Base-by-base conservation (phyloP, 2,888 invertebrate species). In the Malthinus seriepunctatus region DNA sequence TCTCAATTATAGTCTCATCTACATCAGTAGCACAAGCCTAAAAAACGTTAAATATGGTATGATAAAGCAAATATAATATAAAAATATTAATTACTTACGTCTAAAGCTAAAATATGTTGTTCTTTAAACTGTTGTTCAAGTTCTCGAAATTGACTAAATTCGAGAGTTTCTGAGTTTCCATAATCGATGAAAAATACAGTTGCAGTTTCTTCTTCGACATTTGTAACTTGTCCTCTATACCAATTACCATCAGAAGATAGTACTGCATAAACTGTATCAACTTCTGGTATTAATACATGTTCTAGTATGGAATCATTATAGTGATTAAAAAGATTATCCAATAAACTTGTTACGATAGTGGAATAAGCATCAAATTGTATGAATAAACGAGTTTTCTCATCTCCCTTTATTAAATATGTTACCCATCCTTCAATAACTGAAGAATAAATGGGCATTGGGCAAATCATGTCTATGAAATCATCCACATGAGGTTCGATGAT, bases 141-240 rank as follows among this genome's bases (percentile, higher is more conserved):
- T 46, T 72, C 66, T 60, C 78, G 32, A n/a, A 67, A 37, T 31
- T 61, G 44, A 1, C 37, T 85, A 0, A 86, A 75, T 0, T 80
- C 56, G 0, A 90, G 70, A 4, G 78, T 76, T 75, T 90, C 89
- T 0, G 78, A 75, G 71, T 89, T 88, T 35, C 91, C 91, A 62
- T 89, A 90, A 73, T 91, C 91, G 0, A 87, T 73, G 71, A 83
- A 90, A 2, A 82, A 81, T 0, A 88, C 82, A 15, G 76, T 79
- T 12, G 80, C 81, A 11, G 77, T 78, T 0, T 76, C 74, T 10
- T 83, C 82, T 9, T 79, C 78, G 3, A 76, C 68, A 12, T 55
- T 60, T 23, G 32, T 56, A 6, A 64, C 65, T 44, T 50, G 57
- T 8, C 64, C 69, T n/a, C 69, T 63, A 51, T 68, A 71, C 68